Base-by-base conservation (phyloP, 1,140 invertebrate species). In the Saccostrea echinata region DNA sequence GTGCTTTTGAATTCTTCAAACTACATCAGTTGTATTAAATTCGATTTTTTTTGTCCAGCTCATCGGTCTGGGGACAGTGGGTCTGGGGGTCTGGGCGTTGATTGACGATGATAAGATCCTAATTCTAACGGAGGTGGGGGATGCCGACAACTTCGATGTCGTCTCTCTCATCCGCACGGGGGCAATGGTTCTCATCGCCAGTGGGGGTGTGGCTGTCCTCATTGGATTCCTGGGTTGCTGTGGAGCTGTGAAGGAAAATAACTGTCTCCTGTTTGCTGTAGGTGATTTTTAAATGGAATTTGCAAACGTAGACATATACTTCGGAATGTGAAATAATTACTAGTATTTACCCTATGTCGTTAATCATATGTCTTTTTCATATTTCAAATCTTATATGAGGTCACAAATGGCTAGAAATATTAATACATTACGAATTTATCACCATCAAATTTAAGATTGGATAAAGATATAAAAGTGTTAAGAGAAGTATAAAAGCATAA, bases 221-320 rank as follows among this genome's bases (percentile, higher is more conserved):
- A 96, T 98, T 53, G 97, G 97, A 8, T 97, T 98, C 94, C 96
- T 98, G 57, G 98, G 98, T 86, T 98, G 98, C 94, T 98, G 97
- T 93, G 98, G 98, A 53, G 97, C 98, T 1, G 96, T 97, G 57
- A 96, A 96, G 90, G 97, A 98, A 94, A 97, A 96, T 86, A 97
- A 97, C 90, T 97, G 97, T 94, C 96, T 98, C 95, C 96, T 99
- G 9, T 96, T 96, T 51, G 95, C 97, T 91, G 97, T 97, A 96
- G 86, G 92, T 91, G 0, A 12, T 61, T 27, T 82, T 76, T 82
- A 18, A 51, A 43, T 84, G 11, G 96, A 95, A 16, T 92, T 96
- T 96, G 51, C 43, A 57, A 18, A 35, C 18, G 33, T 52, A n/a
- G n/a, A n/a, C n/a, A n/a, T n/a, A n/a, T n/a, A n/a, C n/a, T n/a